Conservation (phyloP, 2,113 vertebrate species). For the Climacteris rufus region DNA sequence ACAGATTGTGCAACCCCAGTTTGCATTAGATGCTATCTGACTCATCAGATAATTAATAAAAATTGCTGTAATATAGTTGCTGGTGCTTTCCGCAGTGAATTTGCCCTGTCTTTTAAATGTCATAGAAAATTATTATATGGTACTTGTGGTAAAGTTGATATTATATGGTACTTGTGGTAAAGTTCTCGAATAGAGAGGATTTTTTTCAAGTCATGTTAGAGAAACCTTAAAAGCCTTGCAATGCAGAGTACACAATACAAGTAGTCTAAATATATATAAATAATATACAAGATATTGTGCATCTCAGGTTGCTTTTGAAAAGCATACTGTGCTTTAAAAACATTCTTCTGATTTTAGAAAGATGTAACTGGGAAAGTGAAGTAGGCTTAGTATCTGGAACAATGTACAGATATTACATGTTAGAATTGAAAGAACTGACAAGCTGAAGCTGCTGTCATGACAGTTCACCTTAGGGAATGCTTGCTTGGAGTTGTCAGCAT, state of each 20-base stretch:
- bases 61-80: neutral
- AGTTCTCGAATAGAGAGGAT: neutral
- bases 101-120: neutral
- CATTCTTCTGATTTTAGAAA: neutral
- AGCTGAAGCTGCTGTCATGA: neutral
- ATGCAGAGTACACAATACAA: neutral
- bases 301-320: neutral
- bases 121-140: neutral
- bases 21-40: slow-evolving; percentile 17
- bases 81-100: neutral
- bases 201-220: neutral
- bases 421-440: neutral
- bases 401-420: neutral
- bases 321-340: neutral
- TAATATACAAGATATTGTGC: neutral
- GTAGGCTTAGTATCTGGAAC: neutral
- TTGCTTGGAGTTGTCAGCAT: neutral
- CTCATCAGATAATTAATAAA: slow-evolving; percentile 35
- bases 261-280: neutral
- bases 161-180: neutral
- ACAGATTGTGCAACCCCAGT: neutral
- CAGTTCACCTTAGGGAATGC: neutral
- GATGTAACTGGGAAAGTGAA: neutral
- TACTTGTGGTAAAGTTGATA: neutral
- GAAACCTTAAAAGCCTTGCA: neutral